Percentiles rank a stretch among this genome's conserved stretches.
phyloP scores from a whole-genome alignment of 64 coral and sea anemone genomes.

The Cladopsammia gracilis region DNA sequence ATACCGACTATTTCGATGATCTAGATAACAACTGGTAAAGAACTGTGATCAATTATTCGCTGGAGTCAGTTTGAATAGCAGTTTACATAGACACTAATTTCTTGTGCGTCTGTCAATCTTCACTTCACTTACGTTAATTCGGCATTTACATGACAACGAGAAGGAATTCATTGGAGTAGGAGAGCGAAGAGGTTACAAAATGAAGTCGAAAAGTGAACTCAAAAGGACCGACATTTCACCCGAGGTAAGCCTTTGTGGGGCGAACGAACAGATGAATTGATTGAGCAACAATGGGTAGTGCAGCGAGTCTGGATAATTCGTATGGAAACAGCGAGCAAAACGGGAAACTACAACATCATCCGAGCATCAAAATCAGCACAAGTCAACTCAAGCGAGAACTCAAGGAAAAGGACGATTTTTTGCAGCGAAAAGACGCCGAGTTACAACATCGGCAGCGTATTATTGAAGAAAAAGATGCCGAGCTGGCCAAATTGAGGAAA shows the following conservation, averaged over 20 bases:
- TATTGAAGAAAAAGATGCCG: constrained; percentile 88
- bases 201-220: not conserved
- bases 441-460: constrained; percentile 75
- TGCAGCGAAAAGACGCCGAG: constrained; percentile 94
- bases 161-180: constrained; percentile 31
- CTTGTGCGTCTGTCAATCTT: constrained; percentile 19
- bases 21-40: not conserved
- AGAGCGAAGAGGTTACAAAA: not conserved
- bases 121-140: not conserved
- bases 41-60: not conserved
- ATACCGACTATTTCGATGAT: not conserved
- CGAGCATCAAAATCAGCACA: not conserved
- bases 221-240: not conserved
- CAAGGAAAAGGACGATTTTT: constrained; percentile 90
- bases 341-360: not conserved
- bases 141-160: constrained; percentile 32
- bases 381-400: constrained; percentile 71
- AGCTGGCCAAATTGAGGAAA: constrained; percentile 86
- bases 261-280: not conserved
- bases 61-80: not conserved
- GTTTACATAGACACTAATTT: not conserved
- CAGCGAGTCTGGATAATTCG: constrained; percentile 10
- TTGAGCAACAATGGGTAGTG: constrained; percentile 45
- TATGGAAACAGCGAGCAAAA: not conserved
- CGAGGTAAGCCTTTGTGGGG: not conserved